Conservation (phyloP, 2,797 vertebrate genomes). For the Lepus oiostolus region DNA sequence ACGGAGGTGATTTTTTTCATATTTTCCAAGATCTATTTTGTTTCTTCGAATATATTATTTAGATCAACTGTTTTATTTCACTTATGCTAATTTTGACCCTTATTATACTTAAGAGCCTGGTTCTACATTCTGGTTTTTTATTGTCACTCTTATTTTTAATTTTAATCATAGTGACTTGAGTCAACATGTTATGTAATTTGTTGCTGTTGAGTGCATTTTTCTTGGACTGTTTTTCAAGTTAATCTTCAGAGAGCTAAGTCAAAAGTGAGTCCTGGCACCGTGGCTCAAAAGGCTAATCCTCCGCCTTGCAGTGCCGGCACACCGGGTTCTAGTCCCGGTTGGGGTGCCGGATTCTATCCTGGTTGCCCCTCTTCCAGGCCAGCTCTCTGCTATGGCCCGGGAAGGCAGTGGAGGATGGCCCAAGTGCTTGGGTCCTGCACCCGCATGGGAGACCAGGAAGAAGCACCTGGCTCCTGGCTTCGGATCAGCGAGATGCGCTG, state of each 20-base stretch:
- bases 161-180: neutral
- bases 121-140: neutral
- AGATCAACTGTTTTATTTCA: neutral
- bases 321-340: too few species aligned
- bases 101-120: neutral
- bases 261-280: neutral
- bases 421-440: neutral
- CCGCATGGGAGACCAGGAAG: too few species aligned
- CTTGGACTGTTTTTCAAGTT: neutral
- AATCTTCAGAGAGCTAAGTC: neutral
- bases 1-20: neutral
- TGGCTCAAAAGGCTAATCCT: too few species aligned
- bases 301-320: too few species aligned
- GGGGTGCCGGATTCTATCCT: too few species aligned
- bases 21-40: neutral
- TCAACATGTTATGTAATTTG: neutral
- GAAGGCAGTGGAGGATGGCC: too few species aligned
- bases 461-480: too few species aligned
- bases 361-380: too few species aligned
- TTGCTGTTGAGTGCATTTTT: neutral
- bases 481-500: too few species aligned
- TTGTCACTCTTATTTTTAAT: slow-evolving; percentile 1
- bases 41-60: slow-evolving; percentile 12
- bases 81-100: neutral
- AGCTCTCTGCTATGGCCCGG: too few species aligned